Evolutionary conservation across 2,888 invertebrate genomes (phyloP).

Genomic region (Kuschelorhynchus macadamiae): DNA sequence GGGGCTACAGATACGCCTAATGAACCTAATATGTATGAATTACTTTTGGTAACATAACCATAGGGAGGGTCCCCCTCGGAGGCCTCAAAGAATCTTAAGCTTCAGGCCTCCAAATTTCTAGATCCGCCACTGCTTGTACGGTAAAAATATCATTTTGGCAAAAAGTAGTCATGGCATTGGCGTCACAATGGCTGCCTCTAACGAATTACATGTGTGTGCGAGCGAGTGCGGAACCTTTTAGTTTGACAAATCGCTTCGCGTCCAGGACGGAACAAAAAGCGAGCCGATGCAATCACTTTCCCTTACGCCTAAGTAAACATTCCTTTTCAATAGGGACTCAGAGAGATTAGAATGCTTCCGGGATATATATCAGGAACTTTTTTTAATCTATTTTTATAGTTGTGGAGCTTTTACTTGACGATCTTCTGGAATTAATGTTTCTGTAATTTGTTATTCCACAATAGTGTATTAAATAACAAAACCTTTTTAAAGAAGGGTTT

Average conservation of each 20-base stretch:
- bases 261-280: conserved; percentile 51
- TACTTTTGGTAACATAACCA: no score
- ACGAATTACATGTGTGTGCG: conserved; percentile 67
- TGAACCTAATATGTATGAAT: no score
- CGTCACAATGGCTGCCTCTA: conserved; percentile 68
- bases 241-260: conserved; percentile 68
- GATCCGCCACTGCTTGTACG: background rate
- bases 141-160: conserved; percentile 28
- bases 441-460: no score
- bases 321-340: conserved; percentile 45
- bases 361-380: conserved; percentile 29
- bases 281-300: conserved; percentile 47
- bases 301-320: conserved; percentile 49
- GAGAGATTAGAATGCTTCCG: conserved; percentile 36
- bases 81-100: no score
- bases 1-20: no score
- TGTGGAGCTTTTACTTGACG: no score
- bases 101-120: no score
- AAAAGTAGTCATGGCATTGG: conserved; percentile 60
- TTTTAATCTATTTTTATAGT: conserved; percentile 28
- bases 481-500: no score
- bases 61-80: no score
- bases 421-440: no score
- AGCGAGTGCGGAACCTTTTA: conserved; percentile 68
- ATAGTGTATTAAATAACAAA: no score